Evolutionary conservation across 2,113 vertebrate genomes (phyloP), one percentile per base, ranked within the genome.

Genomic region (Bubo bubo): DNA sequence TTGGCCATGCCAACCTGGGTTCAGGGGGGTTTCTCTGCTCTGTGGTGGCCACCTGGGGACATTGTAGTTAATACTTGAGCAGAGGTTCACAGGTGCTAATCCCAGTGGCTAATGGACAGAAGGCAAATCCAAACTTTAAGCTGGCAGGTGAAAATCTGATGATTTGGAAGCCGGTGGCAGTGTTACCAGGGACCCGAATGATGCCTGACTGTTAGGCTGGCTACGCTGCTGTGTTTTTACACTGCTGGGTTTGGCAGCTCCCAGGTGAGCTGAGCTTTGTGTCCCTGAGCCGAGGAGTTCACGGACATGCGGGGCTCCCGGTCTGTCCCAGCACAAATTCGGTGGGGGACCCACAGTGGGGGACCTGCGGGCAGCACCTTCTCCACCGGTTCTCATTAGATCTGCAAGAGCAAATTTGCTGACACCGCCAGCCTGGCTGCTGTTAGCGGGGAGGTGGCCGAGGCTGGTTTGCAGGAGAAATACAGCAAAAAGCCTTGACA

Each of bases 301-400:
- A 6, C 0, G 0, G 35, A 6, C 2, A 4, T 0, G 0, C 22
- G 53, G 24, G 75, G 67, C 32, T 75, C 63, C 80, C 5, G 0
- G 27, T 35, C 27, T 22, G 5, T 34, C 55, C 79, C 74, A 24
- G 39, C 6, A 3, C 45, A 30, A 12, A 28, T 13, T 52, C 6
- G 2, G 10, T 4, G 56, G 22, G 83, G 37, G 2, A 80, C 30
- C 43, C 68, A 6, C n/a, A 8, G 17, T 0, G 68, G 8, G 59
- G 21, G 10, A 60, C 30, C 34, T 3, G 15, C 20, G 79, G 52
- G 58, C 73, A 77, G 55, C 60, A 1, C 1, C 56, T 59, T 72
- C 91, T 55, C 70, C 7, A 0, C n/a, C 77, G 52, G 74, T 70
- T 67, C 94, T 16, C 4, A 2, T 70, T 32, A 50, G 52, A 74